Base-by-base conservation (phyloP, 1,140 invertebrate genomes). In the Episyrphus balteatus region DNA sequence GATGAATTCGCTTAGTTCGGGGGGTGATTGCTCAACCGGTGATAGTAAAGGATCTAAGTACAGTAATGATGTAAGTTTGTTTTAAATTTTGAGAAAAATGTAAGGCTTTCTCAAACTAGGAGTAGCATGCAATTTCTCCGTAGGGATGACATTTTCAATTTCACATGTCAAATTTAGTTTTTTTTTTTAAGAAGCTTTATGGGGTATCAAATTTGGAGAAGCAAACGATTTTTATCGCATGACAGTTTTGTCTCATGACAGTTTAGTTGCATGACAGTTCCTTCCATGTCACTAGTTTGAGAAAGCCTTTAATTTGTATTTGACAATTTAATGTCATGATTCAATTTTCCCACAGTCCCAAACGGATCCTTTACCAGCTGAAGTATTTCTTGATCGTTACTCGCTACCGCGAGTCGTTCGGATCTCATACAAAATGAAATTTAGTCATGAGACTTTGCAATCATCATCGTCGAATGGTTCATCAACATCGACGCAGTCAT, bases 401-500 rank as follows among this genome's bases (percentile, higher is more conserved):
- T 71, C 74, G 11, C 51, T 77, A 51, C 76, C 76, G 5, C 68
- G 74, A 48, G 73, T 78, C 8, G 75, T 73, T 34, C 70, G 68
- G 49, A 68, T 78, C 33, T 51, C 57, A 44, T 57, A 55, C 17
- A 52, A 49, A 14, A 56, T 49, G 36, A 62, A 62, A 47, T 62
- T 42, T 42, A 61, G 53, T 32, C 59, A 66, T 42, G 65, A 68
- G 47, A 68, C 65, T 13, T 38, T 68, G 5, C 65, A 68, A 46
- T 68, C 65, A 13, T 64, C 61, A 40, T 67, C 64, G 7, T 67
- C 65, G 32, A 57, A 65, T 52, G 65, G 59, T 41, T 68, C 65
- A 10, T 62, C 64, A 11, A 66, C 64, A 33, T 19, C 43, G 36
- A 45, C 34, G 14, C 34, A 36, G 21, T 56, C 57, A 9, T 55